Evolutionary conservation across 2,113 vertebrate species (phyloP), one percentile per base, ranked within the genome.

Genomic region (Pachypanchax playfairii): DNA sequence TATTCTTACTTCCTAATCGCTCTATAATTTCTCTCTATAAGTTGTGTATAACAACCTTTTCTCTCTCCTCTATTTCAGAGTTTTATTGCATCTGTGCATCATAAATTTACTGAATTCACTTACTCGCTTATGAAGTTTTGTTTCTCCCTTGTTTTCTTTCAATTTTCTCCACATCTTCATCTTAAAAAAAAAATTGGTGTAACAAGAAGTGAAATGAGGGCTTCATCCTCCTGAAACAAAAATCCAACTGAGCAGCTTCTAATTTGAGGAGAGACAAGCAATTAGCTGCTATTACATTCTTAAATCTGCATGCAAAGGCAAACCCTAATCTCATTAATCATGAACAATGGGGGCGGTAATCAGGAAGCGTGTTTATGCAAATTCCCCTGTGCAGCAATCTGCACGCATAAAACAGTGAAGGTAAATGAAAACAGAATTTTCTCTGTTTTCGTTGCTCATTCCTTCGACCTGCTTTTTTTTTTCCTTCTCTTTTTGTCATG

Each of bases 251-350:
- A 25, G 35, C 52, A 57, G 43, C 55, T 82, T 87, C 78, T 82
- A 85, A 90, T 90, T 86, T 85, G 51, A 50, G 77, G 70, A 49
- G 71, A 79, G 77, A 89, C 78, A 69, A 84, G 79, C 82, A 85
- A 89, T 90, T 89, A 89, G 65, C 59, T 69, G 52, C 73, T 68
- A 62, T 85, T 84, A 88, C 86, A 80, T 77, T 75, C 75, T 77
- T 33, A 65, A 70, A 74, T 84, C 54, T 51, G 56, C 72, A 29
- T 20, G 44, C 74, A 73, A 67, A 80, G 26, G 57, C 77, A 67
- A 80, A 53, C 42, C 36, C 33, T 84, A 82, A 88, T 91, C 85
- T 79, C 73, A 89, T 88, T 89, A 87, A 89, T 91, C 84, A 83
- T 69, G 57, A 87, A 89, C 87, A 90, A 87, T 82, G 83, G 80